Evolutionary conservation across 2,888 invertebrate species (phyloP), one percentile per base, ranked within the genome.

Genomic region (Zygothrica quintamaculata): DNA sequence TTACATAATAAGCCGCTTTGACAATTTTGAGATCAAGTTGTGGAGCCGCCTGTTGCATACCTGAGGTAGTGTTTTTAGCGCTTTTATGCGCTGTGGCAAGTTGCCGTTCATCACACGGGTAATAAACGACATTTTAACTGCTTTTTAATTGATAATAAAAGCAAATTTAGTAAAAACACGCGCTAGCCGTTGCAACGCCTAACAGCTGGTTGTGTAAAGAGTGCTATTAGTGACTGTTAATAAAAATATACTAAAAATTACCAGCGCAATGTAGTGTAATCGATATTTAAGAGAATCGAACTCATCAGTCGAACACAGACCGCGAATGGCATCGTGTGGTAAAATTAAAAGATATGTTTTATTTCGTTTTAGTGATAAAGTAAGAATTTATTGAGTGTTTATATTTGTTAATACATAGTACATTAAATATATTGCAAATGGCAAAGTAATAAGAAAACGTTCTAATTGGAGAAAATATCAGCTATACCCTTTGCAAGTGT

Each of bases 1-100:
- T 89, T 88, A 89, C 77, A 89, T 89, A 89, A 89, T 72, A 11
- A 34, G 57, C 58, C 39, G 50, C 51, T 50, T 11, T 36, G 37
- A n/a, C n/a, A 12, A 16, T 22, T 31, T 58, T 15, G 9, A 5
- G 13, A 5, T 37, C 1, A 1, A 1, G 2, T 12, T n/a, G 9
- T 6, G 13, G 18, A 11, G 1, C 0, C n/a, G 9, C 0, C 26
- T 22, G 18, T 7, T 1, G 74, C 82, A 74, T 40, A 90, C 90
- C 65, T 84, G 81, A 3, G 72, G 75, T 6, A 85, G 42, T 0
- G 81, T 56, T 53, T 82, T 82, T n/a, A 88, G 47, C 1, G 66
- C 75, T 44, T 61, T 75, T 1, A 88, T 44, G 1, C 87, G 88
- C 42, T 70, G 51, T 26, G 72, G 43, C 31, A 87, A 46, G 51